Evolutionary conservation across 1,140 invertebrate genomes (phyloP), one percentile per base, ranked within the genome.

Genomic region (Nylanderia fulva): DNA sequence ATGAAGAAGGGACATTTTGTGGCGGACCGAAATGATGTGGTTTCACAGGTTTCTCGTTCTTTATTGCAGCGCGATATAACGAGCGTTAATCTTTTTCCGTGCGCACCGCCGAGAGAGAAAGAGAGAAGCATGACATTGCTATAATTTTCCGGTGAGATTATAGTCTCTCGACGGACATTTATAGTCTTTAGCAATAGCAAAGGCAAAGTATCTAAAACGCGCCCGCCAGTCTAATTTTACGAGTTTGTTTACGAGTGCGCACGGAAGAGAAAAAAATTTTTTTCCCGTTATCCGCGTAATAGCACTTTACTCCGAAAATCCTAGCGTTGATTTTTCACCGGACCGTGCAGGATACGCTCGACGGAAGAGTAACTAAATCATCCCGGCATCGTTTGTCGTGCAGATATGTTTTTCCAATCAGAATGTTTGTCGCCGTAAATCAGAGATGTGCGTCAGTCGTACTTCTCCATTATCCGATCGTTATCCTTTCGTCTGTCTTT

Each of bases 121-220:
- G 29, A 33, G 29, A 33, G 71, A 39, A 45, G 69, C 79, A 27
- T 66, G 82, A 74, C 82, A 76, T 63, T 63, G 77, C 72, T 63
- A 84, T 76, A 84, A 84, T 76, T 76, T 79, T 42, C 69, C 82
- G 69, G 24, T 56, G n/a, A 77, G 76, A 84, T 75, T 84, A 61
- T 54, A 52, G 56, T 64, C 80, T 64, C 80, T 24, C 29, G 71
- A 77, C 48, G 69, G 82, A 84, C 72, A 21, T 84, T 74, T 84
- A 74, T 39, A 39, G 66, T 72, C 52, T 42, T 42, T 24, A 39
- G 66, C 29, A 39, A 68, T 68, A 39, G 61, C 21, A 56, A 39
- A 54, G 64, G 13, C 15, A 13, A 60, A 82, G 77, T 72, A 58
- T 80, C 77, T 42, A 42, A 56, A 58, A 71, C 42, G 66, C 24